Evolutionary conservation across 1,140 invertebrate species (phyloP), one percentile per base, ranked within the genome.

Genomic region (Eciton burchellii): DNA sequence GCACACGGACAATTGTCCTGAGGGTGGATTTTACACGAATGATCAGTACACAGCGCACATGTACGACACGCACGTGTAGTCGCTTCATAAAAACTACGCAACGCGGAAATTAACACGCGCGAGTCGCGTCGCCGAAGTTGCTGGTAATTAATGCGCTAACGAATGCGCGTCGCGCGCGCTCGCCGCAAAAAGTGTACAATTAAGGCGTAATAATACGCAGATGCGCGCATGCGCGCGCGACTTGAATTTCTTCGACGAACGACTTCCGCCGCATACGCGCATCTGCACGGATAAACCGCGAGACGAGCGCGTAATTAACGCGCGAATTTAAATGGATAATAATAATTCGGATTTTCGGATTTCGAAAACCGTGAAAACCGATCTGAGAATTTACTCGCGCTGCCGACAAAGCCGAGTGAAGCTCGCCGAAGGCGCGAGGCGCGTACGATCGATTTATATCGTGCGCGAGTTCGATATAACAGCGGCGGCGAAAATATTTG

Each of bases 1-100:
- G n/a, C n/a, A n/a, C n/a, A n/a, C n/a, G n/a, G n/a, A n/a, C n/a
- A n/a, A n/a, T 16, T 41, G 45, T 24, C 4, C 19, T 6, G 41
- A 65, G 62, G 47, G 6, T 29, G 74, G 35, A 81, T 86, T 74
- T 74, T 68, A 49, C 74, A 71, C 14, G 77, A 86, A 56, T 83
- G 83, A 87, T 87, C 86, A 87, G 84, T 82, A 59, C 52, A 26
- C 16, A 14, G 4, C 11, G 6, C 35, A 8, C 12, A 19, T 43
- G 16, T 19, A 60, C 43, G 54, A n/a, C n/a, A n/a, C n/a, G n/a
- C n/a, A n/a, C n/a, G n/a, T n/a, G n/a, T n/a, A n/a, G n/a, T n/a
- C n/a, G n/a, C n/a, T n/a, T n/a, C n/a, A n/a, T n/a, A n/a, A n/a
- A n/a, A n/a, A n/a, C n/a, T n/a, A n/a, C n/a, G 35, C 14, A 19